These are phyloP conservation scores for Cistogaster globosa DNA, from an alignment of 2,888 invertebrate genomes.

Conservation along the genomic window DNA sequence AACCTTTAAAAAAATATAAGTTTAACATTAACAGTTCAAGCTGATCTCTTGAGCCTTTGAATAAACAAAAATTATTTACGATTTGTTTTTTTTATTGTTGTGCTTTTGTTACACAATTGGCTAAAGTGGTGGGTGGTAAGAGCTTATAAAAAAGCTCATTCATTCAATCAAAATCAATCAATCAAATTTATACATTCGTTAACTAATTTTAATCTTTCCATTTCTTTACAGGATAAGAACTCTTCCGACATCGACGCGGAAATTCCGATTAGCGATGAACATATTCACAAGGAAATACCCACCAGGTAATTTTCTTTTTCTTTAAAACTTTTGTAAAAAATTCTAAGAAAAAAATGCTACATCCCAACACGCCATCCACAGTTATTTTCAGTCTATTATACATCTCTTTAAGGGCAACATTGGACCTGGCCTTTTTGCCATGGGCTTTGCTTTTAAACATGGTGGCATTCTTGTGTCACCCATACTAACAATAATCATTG, in stretches of 20 bases:
- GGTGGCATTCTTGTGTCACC: constrained; percentile 94
- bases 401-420: constrained; percentile 97
- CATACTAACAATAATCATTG: constrained; percentile 90
- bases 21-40: too few species aligned
- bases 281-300: constrained; percentile 64
- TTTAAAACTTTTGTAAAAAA: neutral
- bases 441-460: constrained; percentile 97
- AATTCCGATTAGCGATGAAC: constrained; percentile 56
- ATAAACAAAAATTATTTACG: too few species aligned
- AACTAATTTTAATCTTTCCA: neutral
- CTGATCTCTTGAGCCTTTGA: too few species aligned
- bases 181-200: too few species aligned
- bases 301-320: constrained; percentile 59
- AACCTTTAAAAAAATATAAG: too few species aligned
- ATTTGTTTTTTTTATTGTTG: too few species aligned
- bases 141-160: neutral
- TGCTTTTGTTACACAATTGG: too few species aligned
- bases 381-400: constrained; percentile 93
- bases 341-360: constrained; percentile 14
- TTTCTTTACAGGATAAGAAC: constrained; percentile 53
- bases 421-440: constrained; percentile 97
- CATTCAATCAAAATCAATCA: too few species aligned
- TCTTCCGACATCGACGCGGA: constrained; percentile 42
- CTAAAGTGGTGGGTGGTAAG: too few species aligned
- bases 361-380: constrained; percentile 79